phyloP scores from a whole-genome alignment of 1,140 invertebrate species.

The Pseudomyrmex gracilis region DNA sequence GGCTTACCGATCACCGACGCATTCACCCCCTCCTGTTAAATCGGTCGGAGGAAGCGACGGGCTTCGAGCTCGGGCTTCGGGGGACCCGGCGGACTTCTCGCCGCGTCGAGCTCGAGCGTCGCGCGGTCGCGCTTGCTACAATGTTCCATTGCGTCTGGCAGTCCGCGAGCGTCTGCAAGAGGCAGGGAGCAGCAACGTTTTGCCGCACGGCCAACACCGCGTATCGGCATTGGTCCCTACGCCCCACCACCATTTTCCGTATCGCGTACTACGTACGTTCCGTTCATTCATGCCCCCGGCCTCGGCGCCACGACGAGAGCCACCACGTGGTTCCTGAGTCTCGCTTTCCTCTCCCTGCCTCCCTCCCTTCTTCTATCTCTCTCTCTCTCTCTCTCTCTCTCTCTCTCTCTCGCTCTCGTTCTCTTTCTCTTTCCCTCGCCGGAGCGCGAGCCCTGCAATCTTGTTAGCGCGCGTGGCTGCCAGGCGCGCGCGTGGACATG shows the following conservation, averaged over 20 bases:
- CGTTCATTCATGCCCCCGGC: conserved; percentile 76
- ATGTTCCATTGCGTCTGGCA: conserved; percentile 70
- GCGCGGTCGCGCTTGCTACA: conserved; percentile 25
- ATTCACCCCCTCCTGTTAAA: no score
- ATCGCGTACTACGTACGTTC: conserved; percentile 76
- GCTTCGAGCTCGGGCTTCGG: no score
- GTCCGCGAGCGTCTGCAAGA: conserved; percentile 70
- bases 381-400: conserved; percentile 18
- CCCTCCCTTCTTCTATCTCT: conserved; percentile 31
- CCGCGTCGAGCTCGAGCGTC: background rate
- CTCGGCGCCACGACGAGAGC: conserved; percentile 65
- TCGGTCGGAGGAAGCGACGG: no score
- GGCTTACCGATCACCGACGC: no score
- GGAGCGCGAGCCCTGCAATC: conserved; percentile 63
- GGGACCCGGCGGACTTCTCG: background rate
- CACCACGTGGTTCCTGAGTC: conserved; percentile 77
- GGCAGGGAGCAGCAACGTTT: conserved; percentile 70
- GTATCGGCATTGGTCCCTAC: conserved; percentile 71
- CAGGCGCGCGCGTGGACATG: conserved; percentile 52
- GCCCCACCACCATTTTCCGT: conserved; percentile 76
- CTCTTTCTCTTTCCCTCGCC: conserved; percentile 58
- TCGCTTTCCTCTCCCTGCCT: conserved; percentile 67
- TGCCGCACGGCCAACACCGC: conserved; percentile 70
- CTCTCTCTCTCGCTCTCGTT: conserved; percentile 25
- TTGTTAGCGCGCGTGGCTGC: conserved; percentile 59